These are phyloP conservation scores for Cenopis cana DNA, from an alignment of 2,888 invertebrate genomes.

Conservation along the genomic window DNA sequence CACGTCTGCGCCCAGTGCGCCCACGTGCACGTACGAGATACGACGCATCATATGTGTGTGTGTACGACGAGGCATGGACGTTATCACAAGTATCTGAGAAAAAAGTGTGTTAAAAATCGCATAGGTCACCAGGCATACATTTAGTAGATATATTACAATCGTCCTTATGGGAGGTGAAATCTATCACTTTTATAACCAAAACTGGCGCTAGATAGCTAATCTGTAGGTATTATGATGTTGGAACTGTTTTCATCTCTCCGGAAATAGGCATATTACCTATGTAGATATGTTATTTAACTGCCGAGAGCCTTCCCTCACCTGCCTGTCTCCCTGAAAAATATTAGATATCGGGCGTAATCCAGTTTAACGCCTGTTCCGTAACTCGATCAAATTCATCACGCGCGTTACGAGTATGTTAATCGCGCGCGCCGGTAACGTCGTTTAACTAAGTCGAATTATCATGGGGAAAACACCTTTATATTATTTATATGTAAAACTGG, in stretches of 20 bases:
- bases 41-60: conserved; percentile 12
- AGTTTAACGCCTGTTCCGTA: conserved; percentile 24
- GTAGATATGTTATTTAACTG: conserved; percentile 6
- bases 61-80: conserved; percentile 21
- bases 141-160: background rate
- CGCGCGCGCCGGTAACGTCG: conserved; percentile 20
- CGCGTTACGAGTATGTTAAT: conserved; percentile 30
- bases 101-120: too few relatives aligned
- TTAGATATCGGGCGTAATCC: conserved; percentile 22
- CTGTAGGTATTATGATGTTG: background rate
- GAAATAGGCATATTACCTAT: background rate
- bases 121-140: background rate
- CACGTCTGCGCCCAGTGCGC: conserved; percentile 12
- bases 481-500: conserved; percentile 23
- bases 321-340: conserved; percentile 17
- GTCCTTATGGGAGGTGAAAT: background rate
- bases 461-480: conserved; percentile 18
- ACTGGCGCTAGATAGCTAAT: background rate
- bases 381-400: conserved; percentile 33
- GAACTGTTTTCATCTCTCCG: background rate
- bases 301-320: conserved; percentile 13
- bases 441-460: conserved; percentile 29
- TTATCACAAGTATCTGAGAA: background rate
- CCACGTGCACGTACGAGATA: conserved; percentile 35
- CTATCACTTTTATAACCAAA: background rate